These are phyloP conservation scores for Ancistrus triradiatus DNA, from an alignment of 2,113 vertebrate genomes.

Conservation along the genomic window DNA sequence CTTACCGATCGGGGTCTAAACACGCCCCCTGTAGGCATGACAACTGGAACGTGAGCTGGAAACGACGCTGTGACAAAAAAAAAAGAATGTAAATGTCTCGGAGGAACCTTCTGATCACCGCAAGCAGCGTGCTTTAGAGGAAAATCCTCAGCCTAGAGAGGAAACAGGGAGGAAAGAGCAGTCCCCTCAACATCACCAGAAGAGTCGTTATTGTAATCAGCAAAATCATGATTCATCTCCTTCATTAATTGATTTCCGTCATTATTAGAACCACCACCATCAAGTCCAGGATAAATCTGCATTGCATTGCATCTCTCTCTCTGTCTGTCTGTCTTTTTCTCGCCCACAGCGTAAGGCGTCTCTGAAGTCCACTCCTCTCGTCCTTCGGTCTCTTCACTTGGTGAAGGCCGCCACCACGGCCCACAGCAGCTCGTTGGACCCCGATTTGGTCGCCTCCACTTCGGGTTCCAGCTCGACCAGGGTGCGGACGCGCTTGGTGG, in stretches of 20 bases:
- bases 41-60: too few relatives aligned
- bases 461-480: conserved; percentile 94
- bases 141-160: too few relatives aligned
- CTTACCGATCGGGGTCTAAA: too few relatives aligned
- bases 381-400: conserved; percentile 31
- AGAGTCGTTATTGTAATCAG: conserved; percentile 35
- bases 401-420: conserved; percentile 74
- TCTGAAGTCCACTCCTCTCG: neutral
- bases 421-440: conserved; percentile 90
- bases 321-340: conserved; percentile 42
- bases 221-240: conserved; percentile 27
- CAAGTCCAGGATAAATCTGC: conserved; percentile 22
- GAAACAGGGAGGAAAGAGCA: too few relatives aligned
- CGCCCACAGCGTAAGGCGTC: conserved; percentile 25
- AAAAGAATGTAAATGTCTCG: too few relatives aligned
- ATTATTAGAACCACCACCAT: conserved; percentile 32
- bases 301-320: neutral
- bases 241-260: conserved; percentile 37
- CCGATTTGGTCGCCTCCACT: conserved; percentile 86
- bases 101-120: too few relatives aligned
- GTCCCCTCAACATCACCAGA: neutral
- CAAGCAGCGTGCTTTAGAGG: too few relatives aligned
- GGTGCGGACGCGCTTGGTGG: conserved; percentile 90
- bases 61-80: too few relatives aligned
- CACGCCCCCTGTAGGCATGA: too few relatives aligned